A percentile compares a stretch with the other conserved stretches of the same genome.
Conservation (phyloP, 92 coral and sea anemone species). For the Galaxea fascicularis region DNA sequence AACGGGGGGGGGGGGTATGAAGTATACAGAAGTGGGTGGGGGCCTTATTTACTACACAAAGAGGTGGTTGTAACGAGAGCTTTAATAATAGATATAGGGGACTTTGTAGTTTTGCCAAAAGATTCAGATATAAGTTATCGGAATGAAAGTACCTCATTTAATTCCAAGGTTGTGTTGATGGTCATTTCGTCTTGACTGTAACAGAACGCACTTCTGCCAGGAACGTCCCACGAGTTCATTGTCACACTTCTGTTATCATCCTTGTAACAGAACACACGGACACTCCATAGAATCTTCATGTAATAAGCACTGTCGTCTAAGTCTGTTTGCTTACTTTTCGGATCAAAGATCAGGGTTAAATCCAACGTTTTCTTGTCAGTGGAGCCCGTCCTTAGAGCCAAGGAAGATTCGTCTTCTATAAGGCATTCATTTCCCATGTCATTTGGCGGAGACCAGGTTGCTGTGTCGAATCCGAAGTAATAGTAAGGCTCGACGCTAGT, state of each 20-base stretch:
- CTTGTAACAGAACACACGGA: slow-evolving; percentile 80
- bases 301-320: slow-evolving; percentile 94
- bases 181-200: slow-evolving; percentile 89
- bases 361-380: slow-evolving; percentile 72
- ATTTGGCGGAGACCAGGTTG: slow-evolving; percentile 79
- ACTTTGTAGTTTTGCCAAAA: too few relatives aligned
- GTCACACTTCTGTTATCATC: slow-evolving; percentile 79
- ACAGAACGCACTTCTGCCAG: slow-evolving; percentile 93
- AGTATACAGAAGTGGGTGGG: too few relatives aligned
- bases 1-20: too few relatives aligned
- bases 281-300: slow-evolving; percentile 91
- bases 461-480: slow-evolving; percentile 91
- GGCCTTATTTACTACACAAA: too few relatives aligned
- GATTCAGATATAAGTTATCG: background rate
- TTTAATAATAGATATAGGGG: background rate
- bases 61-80: too few relatives aligned
- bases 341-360: slow-evolving; percentile 88
- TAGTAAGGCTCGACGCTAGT: slow-evolving; percentile 87
- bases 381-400: slow-evolving; percentile 71
- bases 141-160: slow-evolving; percentile 73
- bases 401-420: slow-evolving; percentile 75
- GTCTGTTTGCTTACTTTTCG: slow-evolving; percentile 72
- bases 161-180: slow-evolving; percentile 70
- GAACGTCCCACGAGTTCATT: slow-evolving; percentile 84
- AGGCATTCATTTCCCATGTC: slow-evolving; percentile 69